Evolutionary conservation across 2,888 invertebrate species (phyloP), one percentile per base, ranked within the genome.

Genomic region (Lasioglossum figueresi): DNA sequence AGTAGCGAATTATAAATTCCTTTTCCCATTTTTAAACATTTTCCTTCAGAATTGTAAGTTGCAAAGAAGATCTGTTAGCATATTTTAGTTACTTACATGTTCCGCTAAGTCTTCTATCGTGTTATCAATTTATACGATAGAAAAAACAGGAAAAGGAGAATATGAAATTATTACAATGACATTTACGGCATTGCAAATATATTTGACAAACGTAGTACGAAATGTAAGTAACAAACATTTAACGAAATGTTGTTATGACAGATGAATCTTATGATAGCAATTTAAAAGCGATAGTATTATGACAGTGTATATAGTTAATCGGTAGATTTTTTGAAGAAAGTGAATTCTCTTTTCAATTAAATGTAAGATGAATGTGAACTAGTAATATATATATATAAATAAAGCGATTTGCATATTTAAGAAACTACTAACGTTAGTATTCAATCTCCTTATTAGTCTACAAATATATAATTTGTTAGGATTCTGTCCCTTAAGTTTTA

Each of bases 101-200:
- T 40, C 74, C n/a, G 14, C 40, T 56, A 66, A 14, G 10, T 43
- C 31, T 78, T 70, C 14, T 40, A 37, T 56, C n/a, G 34, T 31
- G 40, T 34, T 34, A 66, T 43, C 19, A 34, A 31, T 74, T 34
- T 19, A 45, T 27, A 34, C 16, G 45, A 71, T 27, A 74, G 63
- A 82, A 88, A 88, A 89, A 83, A 86, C 84, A 89, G 90, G 84
- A 91, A 85, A 90, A 89, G 82, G 89, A 89, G 73, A 82, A 56
- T 73, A 66, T 72, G 63, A 5, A 52, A 37, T 76, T 76, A 77
- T 72, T 87, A 78, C 73, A 83, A 43, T 84, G 74, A 84, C 78
- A 68, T 45, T 34, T 77, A 80, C 79, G 27, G 78, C 76, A 82
- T 85, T 72, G 77, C 76, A 87, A 81, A 63, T 80, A 83, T 83